These are phyloP conservation scores for Lipophrys pholis DNA, from an alignment of 2,113 vertebrate species.

Conservation along the genomic window DNA sequence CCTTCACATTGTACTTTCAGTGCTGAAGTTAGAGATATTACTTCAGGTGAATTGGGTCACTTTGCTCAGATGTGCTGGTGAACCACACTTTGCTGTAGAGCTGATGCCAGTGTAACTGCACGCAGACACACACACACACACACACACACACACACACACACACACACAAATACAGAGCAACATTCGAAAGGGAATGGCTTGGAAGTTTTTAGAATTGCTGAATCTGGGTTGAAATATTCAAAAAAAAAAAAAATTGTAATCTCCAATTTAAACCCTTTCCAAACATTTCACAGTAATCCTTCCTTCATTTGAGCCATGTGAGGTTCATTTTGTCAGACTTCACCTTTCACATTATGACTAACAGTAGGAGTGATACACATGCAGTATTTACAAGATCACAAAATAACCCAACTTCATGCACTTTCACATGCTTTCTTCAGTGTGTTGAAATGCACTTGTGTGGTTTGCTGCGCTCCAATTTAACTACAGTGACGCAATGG, in stretches of 20 bases:
- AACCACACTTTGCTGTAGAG: conserved; percentile 2
- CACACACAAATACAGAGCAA: not conserved
- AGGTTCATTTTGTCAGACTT: conserved; percentile 58
- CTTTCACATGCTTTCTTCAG: conserved; percentile 43
- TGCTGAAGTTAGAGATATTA: conserved; percentile 19
- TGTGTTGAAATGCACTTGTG: conserved; percentile 28
- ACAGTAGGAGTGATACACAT: conserved; percentile 1
- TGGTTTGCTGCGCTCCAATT: not conserved
- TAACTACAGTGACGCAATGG: conserved; percentile 4
- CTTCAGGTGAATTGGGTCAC: not conserved
- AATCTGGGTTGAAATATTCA: no score
- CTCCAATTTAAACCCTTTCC: not conserved
- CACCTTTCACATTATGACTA: conserved; percentile 35
- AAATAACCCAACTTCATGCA: conserved; percentile 19
- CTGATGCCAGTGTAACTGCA: conserved; percentile 11
- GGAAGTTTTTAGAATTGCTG: no score
- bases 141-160: conserved; percentile 10
- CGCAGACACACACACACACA: conserved; percentile 7
- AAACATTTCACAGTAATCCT: conserved; percentile 11
- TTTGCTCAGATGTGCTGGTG: not conserved
- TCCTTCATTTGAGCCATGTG: conserved; percentile 52
- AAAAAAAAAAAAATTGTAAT: no score
- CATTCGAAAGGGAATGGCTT: not conserved
- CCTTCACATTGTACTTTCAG: conserved; percentile 68
- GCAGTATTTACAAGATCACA: conserved; percentile 39